Base-by-base conservation (phyloP, 2,888 invertebrate species). In the Drosophila paracracens region DNA sequence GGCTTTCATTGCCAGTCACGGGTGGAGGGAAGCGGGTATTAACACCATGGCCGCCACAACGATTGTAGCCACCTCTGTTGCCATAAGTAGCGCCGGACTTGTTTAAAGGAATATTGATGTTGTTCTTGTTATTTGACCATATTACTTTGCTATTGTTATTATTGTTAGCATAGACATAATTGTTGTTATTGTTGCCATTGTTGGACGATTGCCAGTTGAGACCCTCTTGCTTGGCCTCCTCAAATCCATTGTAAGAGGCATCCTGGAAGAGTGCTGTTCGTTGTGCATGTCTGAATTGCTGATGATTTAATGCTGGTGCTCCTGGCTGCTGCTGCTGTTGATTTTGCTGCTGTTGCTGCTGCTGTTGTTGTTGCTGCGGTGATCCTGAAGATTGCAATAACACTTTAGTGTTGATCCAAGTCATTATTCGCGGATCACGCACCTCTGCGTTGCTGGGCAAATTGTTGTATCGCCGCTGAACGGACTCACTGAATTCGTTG, bases 381-480 rank as follows among this genome's bases (percentile, higher is more conserved):
- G 21, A 21, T 21, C 21, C 21, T 21, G 21, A 21, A 21, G 21
- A 21, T 21, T 25, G 25, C 7, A 48, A 16, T 43, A 50, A n/a
- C 54, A 13, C 8, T 21, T n/a, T 62, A 31, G 8, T 8, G 36
- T 46, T 56, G 21, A 1, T 4, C 70, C 70, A 70, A 6, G 52
- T 70, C 10, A 50, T 50, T 13, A 48, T 53, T 1, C 63, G 71
- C 29, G 76, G 60, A 71, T 79, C 53, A 13, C 60, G 62, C 29
- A 33, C 0, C 16, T 69, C 64, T 0, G 52, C 2, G 6, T 7
- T 21, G 18, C n/a, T 36, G 6, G 54, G 43, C 29, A 43, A 8
- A 29, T 25, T 52, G 16, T 40, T 70, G 10, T n/a, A 61, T 8
- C 43, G 62, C 8, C 61, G 21, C 16, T n/a, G 21, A 1, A 25